These are phyloP conservation scores for Unio pictorum DNA, from an alignment of 2,888 invertebrate species.

Conservation along the genomic window DNA sequence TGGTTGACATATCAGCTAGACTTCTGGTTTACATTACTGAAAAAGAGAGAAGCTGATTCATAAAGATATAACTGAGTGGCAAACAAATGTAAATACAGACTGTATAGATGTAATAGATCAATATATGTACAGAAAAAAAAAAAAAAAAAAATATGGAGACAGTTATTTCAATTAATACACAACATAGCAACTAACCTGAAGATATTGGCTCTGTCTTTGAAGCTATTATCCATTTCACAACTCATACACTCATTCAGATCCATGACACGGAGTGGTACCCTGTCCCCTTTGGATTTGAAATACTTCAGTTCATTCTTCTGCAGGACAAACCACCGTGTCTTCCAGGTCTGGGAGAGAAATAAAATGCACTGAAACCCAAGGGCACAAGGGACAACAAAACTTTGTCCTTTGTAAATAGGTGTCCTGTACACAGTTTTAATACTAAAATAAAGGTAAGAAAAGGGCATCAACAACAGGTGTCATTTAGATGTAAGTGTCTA, in stretches of 20 bases:
- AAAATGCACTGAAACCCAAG: not conserved
- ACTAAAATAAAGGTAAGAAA: not conserved
- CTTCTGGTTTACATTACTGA: too few relatives aligned
- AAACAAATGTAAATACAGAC: constrained; percentile 4
- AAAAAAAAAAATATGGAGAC: not conserved
- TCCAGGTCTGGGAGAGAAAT: constrained; percentile 56
- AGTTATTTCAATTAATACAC: not conserved
- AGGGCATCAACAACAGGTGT: not conserved
- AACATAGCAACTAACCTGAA: constrained; percentile 40
- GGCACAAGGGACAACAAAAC: not conserved
- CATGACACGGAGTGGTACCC: constrained; percentile 52
- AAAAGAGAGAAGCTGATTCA: too few relatives aligned
- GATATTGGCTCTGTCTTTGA: constrained; percentile 47
- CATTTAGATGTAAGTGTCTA: not conserved
- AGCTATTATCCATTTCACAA: constrained; percentile 44
- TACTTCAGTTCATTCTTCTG: constrained; percentile 64
- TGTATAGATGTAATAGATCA: not conserved
- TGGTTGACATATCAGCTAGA: too few relatives aligned
- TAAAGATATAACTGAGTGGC: not conserved
- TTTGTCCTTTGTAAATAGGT: not conserved
- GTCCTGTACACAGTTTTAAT: not conserved
- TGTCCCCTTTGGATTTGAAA: constrained; percentile 57
- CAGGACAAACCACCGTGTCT: constrained; percentile 65
- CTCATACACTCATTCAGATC: constrained; percentile 61
- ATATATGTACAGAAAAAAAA: not conserved